Percentiles rank a stretch among this genome's conserved stretches.
These are phyloP conservation scores for Stomatorhinus ivindoensis DNA, from an alignment of 2,113 vertebrate genomes.

Conservation along the genomic window DNA sequence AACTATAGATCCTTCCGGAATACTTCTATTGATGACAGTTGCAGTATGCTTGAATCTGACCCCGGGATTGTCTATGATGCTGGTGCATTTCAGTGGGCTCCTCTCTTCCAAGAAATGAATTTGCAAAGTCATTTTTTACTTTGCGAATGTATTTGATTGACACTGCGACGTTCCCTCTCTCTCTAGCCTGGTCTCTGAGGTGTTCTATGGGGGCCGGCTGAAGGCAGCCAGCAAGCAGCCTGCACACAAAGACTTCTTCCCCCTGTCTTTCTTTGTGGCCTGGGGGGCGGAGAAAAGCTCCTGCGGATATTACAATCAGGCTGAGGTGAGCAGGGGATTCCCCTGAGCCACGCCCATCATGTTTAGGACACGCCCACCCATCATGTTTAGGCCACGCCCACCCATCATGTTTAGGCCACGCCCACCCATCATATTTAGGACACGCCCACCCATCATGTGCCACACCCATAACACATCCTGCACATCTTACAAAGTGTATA, in stretches of 20 bases:
- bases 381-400: too few species aligned
- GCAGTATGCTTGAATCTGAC: neutral
- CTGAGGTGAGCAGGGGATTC: constrained; percentile 20
- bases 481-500: neutral
- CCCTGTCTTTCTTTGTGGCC: constrained; percentile 23
- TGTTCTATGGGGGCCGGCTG: constrained; percentile 14
- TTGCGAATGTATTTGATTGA: neutral
- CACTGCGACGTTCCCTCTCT: neutral
- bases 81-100: too few species aligned
- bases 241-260: constrained; percentile 27
- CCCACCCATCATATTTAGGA: neutral
- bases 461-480: neutral
- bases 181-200: constrained; percentile 22
- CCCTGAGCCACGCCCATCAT: neutral
- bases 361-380: neutral
- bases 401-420: neutral
- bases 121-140: neutral
- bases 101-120: neutral
- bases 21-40: neutral
- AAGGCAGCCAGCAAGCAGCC: constrained; percentile 21
- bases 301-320: constrained; percentile 24
- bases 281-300: constrained; percentile 22
- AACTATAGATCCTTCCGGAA: neutral
- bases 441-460: neutral
- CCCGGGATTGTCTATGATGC: neutral